Evolutionary conservation across 2,113 vertebrate genomes (phyloP), one percentile per base, ranked within the genome.

Genomic region (Ahaetulla prasina): DNA sequence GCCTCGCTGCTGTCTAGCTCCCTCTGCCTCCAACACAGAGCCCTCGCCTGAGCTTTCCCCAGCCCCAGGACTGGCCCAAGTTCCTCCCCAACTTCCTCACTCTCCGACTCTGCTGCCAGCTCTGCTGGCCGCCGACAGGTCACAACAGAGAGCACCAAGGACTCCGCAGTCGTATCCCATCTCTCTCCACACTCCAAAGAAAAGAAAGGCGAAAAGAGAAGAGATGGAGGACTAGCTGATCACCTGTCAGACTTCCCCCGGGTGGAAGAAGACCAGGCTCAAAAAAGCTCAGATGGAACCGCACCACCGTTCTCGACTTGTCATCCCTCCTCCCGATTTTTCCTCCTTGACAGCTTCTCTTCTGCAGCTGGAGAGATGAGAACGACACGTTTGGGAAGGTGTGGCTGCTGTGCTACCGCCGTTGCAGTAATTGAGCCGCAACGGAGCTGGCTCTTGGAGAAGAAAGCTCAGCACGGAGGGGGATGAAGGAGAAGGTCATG

Each of bases 341-440:
- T 93, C 50, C 92, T 92, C 92, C 87, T 85, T 55, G 2, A 88
- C 88, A 89, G 96, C 94, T 95, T 87, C 93, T 92, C 0, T 50
- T 80, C 91, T 1, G 88, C 88, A 50, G 90, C 23, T 49, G 6
- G 87, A 6, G 57, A 6, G 53, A 63, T n/a, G 84, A 89, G 63
- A 94, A 92, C 8, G 86, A 93, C 8, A 80, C 92, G 74, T 91
- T 53, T 89, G 90, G 93, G 27, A 94, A 85, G 95, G 95, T 7
- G 55, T 86, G 93, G 96, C 39, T 96, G 96, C 94, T 90, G 22
- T 30, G 95, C 63, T 89, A 93, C 22, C 2, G 90, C 91, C 0
- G 0, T 10, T 14, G 60, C 2, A 25, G 92, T 9, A 14, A 87
- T 92, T 93, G 14, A 90, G 52, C 90, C 90, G 91, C 88, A 11